A percentile compares a stretch with the other conserved stretches of the same genome.
These are phyloP conservation scores for Psittacula cyanocephala DNA, from an alignment of 2,113 vertebrate genomes.

Conservation along the genomic window DNA sequence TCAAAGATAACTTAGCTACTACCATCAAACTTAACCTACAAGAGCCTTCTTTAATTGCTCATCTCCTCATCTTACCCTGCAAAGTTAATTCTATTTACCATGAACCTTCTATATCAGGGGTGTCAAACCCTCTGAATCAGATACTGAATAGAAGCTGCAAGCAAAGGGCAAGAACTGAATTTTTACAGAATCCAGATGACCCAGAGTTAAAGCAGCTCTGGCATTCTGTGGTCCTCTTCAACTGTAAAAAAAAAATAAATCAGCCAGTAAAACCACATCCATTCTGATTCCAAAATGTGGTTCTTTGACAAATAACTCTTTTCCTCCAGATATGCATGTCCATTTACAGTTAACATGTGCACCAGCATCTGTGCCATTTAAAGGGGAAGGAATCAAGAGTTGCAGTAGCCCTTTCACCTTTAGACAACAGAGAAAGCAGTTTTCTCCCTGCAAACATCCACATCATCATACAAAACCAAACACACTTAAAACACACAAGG, in stretches of 20 bases:
- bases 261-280: neutral
- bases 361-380: neutral
- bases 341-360: neutral
- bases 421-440: neutral
- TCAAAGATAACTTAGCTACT: neutral
- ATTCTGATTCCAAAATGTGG: neutral
- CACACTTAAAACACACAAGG: neutral
- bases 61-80: neutral
- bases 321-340: neutral
- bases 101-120: neutral
- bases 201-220: neutral
- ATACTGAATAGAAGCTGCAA: neutral
- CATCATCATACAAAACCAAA: neutral
- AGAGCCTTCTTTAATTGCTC: neutral
- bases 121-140: neutral
- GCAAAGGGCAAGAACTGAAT: neutral
- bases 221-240: neutral
- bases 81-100: neutral
- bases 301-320: neutral
- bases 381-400: neutral
- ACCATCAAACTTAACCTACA: neutral
- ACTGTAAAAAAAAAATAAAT: neutral
- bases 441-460: neutral
- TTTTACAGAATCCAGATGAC: neutral
- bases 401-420: neutral